Percentiles rank a stretch among this genome's conserved stretches.
Conservation (phyloP, 1,140 invertebrate genomes). For the Calliphora vicina region DNA sequence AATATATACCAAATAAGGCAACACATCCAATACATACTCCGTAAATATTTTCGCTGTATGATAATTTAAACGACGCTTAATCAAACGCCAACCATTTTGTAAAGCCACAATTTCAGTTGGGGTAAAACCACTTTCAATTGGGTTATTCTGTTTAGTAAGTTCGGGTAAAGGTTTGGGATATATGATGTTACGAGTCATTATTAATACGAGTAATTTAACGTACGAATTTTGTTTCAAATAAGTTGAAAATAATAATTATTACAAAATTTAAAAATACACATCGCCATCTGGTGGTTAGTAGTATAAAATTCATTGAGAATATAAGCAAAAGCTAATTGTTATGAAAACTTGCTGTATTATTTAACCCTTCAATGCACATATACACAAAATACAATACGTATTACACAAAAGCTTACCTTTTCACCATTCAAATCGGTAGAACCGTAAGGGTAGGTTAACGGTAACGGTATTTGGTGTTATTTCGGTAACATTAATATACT, state of each 20-base stretch:
- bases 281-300: background rate
- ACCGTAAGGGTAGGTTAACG: too few species aligned
- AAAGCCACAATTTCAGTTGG: background rate
- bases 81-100: conserved; percentile 18
- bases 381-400: too few species aligned
- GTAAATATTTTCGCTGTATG: conserved; percentile 24
- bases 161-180: conserved; percentile 16
- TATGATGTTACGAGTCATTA: background rate
- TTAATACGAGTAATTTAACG: background rate
- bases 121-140: background rate
- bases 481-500: too few species aligned
- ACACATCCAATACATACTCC: conserved; percentile 16
- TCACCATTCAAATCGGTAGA: too few species aligned
- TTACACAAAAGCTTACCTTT: too few species aligned
- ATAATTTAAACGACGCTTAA: conserved; percentile 1
- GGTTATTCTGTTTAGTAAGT: background rate
- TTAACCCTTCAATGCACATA: background rate
- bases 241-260: background rate
- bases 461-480: too few species aligned
- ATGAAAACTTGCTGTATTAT: background rate
- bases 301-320: background rate
- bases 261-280: background rate
- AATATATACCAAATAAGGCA: background rate
- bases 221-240: background rate
- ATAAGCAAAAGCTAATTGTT: background rate